Percentiles rank a stretch among this genome's conserved stretches.
These are phyloP conservation scores for Orientallactaga sibirica DNA, from an alignment of 2,797 vertebrate genomes.

Conservation along the genomic window DNA sequence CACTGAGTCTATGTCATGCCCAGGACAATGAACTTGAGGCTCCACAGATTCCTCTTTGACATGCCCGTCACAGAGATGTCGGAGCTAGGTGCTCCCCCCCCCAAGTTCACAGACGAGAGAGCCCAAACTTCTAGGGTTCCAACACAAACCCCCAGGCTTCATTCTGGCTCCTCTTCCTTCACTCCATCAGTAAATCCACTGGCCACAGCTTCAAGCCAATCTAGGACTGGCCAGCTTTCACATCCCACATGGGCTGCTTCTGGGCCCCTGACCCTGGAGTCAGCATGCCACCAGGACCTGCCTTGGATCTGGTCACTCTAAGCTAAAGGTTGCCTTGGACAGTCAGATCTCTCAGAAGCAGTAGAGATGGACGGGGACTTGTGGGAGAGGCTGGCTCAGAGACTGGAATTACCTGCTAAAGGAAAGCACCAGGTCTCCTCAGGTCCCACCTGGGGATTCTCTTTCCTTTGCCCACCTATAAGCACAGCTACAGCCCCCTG, in stretches of 20 bases:
- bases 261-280: neutral
- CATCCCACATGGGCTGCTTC: neutral
- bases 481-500: neutral
- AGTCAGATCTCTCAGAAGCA: neutral
- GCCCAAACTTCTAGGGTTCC: neutral
- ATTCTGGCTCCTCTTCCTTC: fast-evolving
- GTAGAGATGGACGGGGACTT: neutral
- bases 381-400: neutral
- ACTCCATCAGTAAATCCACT: neutral
- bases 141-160: neutral
- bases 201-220: neutral
- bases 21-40: neutral
- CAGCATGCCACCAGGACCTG: neutral
- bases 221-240: neutral
- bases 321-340: neutral
- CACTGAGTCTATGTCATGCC: neutral
- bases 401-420: no score
- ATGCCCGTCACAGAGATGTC: no score
- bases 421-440: neutral
- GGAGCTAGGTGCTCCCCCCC: fast-evolving
- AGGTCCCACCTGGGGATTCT: neutral
- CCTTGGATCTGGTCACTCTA: neutral
- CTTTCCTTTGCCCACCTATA: neutral
- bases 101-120: neutral
- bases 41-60: neutral